Percentiles rank a stretch among this genome's conserved stretches.
Conservation (phyloP, 2,888 invertebrate genomes). For the Campoletis raptor region DNA sequence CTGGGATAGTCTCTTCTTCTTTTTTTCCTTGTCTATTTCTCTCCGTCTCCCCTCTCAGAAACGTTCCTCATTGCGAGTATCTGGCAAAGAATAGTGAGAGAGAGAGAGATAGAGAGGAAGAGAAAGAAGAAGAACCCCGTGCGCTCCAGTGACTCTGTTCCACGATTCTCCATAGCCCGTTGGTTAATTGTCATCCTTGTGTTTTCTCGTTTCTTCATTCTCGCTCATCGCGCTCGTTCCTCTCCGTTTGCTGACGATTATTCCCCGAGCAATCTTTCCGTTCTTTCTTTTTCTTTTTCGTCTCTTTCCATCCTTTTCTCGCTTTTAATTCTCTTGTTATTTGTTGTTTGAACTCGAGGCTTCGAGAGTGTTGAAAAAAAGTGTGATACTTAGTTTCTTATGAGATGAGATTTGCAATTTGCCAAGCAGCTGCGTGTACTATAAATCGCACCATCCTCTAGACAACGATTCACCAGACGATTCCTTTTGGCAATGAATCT, state of each 20-base stretch:
- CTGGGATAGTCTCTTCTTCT: slow-evolving; percentile 71
- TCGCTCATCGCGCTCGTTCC: slow-evolving; percentile 10
- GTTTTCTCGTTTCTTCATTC: slow-evolving; percentile 18
- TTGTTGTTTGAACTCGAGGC: slow-evolving; percentile 19
- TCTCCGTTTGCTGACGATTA: slow-evolving; percentile 32
- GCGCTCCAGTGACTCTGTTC: slow-evolving; percentile 73
- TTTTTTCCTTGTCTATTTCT: slow-evolving; percentile 59
- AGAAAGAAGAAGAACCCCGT: slow-evolving; percentile 27
- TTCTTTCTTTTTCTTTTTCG: not conserved
- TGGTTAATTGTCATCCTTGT: slow-evolving; percentile 43
- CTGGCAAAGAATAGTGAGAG: slow-evolving; percentile 3
- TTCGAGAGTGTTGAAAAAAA: not conserved
- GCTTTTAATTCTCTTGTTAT: slow-evolving; percentile 4
- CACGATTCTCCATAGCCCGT: slow-evolving; percentile 48
- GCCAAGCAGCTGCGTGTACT: slow-evolving; percentile 30
- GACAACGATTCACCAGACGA: slow-evolving; percentile 26
- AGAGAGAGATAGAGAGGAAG: slow-evolving; percentile 11
- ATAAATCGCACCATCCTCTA: slow-evolving; percentile 45
- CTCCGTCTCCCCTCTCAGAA: slow-evolving; percentile 49
- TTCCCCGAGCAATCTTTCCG: slow-evolving; percentile 24
- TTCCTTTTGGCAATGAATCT: slow-evolving; percentile 57
- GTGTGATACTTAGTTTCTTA: slow-evolving; percentile 17
- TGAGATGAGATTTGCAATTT: slow-evolving; percentile 62
- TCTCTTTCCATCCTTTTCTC: not conserved
- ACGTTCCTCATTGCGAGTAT: slow-evolving; percentile 48